phyloP scores from a whole-genome alignment of 2,113 vertebrate species.

The Galemys pyrenaicus region DNA sequence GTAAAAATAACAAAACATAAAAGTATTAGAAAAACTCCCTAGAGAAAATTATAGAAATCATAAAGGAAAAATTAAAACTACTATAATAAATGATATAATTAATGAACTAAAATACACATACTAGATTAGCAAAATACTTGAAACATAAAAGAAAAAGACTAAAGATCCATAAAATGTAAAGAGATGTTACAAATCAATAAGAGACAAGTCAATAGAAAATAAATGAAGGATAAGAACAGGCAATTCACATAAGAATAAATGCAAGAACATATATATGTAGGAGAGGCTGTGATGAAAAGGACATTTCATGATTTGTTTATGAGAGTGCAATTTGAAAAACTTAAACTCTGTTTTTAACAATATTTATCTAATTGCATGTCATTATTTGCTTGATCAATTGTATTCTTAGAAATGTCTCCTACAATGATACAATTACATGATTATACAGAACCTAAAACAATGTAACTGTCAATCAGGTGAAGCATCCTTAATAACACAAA shows the following conservation, averaged over 20 bases:
- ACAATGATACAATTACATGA: background rate
- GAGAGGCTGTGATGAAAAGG: background rate
- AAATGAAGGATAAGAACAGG: background rate
- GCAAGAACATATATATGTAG: background rate
- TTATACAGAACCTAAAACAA: slow-evolving; percentile 19
- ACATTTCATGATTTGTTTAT: background rate
- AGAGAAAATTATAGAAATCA: background rate
- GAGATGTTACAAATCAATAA: background rate
- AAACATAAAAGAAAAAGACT: background rate
- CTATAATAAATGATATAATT: background rate
- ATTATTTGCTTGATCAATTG: background rate
- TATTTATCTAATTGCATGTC: slow-evolving; percentile 30
- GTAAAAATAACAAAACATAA: background rate
- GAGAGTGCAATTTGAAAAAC: background rate
- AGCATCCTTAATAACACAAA: background rate
- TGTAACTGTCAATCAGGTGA: background rate
- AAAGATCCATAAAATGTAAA: slow-evolving; percentile 19
- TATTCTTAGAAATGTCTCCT: background rate
- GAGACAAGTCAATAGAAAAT: background rate
- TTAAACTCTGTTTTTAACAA: slow-evolving; percentile 11
- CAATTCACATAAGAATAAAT: background rate
- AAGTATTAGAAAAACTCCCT: background rate
- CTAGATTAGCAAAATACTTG: background rate
- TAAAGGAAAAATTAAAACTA: slow-evolving; percentile 13
- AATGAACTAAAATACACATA: slow-evolving; percentile 3